A percentile compares a stretch with the other conserved stretches of the same genome.
phyloP scores from a whole-genome alignment of 1,140 invertebrate genomes.

The Trachelipus rathkii region DNA sequence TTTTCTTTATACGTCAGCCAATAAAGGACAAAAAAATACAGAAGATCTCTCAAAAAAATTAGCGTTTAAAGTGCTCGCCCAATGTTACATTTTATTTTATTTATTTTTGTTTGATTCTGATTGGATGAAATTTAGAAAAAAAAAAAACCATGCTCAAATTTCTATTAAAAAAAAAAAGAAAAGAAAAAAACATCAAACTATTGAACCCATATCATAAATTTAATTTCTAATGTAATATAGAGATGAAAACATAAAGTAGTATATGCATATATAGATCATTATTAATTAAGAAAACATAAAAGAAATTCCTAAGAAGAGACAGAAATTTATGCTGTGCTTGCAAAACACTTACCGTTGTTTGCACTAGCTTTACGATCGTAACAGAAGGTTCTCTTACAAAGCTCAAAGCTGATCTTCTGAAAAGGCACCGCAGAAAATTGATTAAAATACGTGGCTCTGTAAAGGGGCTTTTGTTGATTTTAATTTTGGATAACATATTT shows the following conservation, averaged over 20 bases:
- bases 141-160: too few relatives aligned
- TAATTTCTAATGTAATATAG: background rate
- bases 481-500: slow-evolving; percentile 24
- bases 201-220: background rate
- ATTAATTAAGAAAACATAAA: background rate
- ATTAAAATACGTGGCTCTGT: slow-evolving; percentile 78
- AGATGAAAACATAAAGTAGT: background rate
- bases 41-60: too few relatives aligned
- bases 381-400: slow-evolving; percentile 82
- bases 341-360: slow-evolving; percentile 70
- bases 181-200: too few relatives aligned
- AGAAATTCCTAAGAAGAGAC: background rate
- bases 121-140: too few relatives aligned
- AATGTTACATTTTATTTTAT: too few relatives aligned
- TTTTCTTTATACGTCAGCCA: too few relatives aligned
- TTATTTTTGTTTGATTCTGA: too few relatives aligned
- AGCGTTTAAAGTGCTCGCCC: too few relatives aligned
- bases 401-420: slow-evolving; percentile 83
- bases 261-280: background rate
- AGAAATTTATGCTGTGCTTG: background rate
- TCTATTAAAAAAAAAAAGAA: too few relatives aligned
- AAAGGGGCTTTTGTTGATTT: slow-evolving; percentile 53
- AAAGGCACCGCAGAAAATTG: slow-evolving; percentile 82
- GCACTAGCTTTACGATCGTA: slow-evolving; percentile 77
- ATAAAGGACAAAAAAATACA: too few relatives aligned